These are phyloP conservation scores for Crossaster papposus DNA, from an alignment of 53 echinoderm and acorn worm species.

Conservation along the genomic window DNA sequence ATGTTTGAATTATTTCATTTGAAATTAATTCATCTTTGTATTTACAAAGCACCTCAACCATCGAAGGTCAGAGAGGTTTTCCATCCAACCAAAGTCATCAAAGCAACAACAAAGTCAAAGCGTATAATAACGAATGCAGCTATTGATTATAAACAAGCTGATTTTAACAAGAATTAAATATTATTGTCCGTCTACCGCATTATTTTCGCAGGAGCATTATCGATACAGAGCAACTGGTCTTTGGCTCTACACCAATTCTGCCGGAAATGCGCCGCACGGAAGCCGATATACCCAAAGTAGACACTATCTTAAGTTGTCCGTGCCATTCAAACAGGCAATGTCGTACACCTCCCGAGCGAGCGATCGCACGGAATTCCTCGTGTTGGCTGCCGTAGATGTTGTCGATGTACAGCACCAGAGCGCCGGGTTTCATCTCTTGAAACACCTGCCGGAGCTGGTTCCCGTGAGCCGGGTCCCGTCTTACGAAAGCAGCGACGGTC, in stretches of 20 bases:
- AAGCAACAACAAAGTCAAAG: no score
- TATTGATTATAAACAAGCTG: not conserved
- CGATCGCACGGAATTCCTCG: slow-evolving; percentile 2
- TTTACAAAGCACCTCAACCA: not conserved
- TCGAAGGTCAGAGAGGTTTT: no score
- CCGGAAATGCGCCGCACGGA: not conserved
- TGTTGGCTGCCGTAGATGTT: slow-evolving; percentile 15
- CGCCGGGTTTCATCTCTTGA: slow-evolving; percentile 9
- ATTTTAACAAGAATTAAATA: not conserved
- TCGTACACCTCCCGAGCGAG: slow-evolving; percentile 1
- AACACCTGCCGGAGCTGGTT: slow-evolving; percentile 22
- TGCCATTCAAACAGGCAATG: slow-evolving; percentile 31
- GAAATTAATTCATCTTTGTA: not conserved
- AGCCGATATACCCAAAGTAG: not conserved
- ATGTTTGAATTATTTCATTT: not conserved
- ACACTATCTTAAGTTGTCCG: not conserved
- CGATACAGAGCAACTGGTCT: slow-evolving; percentile 5
- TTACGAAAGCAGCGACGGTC: slow-evolving; percentile 7
- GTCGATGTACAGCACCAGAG: slow-evolving; percentile 47
- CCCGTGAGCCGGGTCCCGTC: slow-evolving; percentile 1
- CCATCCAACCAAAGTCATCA: no score
- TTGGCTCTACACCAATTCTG: not conserved
- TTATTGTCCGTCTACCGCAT: not conserved
- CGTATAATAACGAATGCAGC: no score
- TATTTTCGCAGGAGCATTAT: slow-evolving; percentile 30